phyloP scores from a whole-genome alignment of 2,797 vertebrate species.

The Microchirus variegatus region DNA sequence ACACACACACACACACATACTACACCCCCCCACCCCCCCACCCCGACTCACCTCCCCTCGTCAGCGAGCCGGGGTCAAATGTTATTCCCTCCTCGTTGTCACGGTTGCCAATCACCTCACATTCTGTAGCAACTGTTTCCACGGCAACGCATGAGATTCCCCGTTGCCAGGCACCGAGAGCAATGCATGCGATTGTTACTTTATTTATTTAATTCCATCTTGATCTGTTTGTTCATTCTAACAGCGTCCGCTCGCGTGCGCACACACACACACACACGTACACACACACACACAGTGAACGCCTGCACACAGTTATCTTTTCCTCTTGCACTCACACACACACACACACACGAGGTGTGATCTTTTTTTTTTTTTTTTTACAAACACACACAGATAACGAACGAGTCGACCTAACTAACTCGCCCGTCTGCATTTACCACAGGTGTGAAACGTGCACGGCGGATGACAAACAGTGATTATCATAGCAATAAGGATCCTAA shows the following conservation, averaged over 20 bases:
- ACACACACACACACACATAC: background rate
- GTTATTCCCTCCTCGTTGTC: conserved; percentile 85
- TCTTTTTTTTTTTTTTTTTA: conserved; percentile 5
- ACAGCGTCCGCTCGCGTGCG: conserved; percentile 66
- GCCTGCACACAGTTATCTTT: conserved; percentile 6
- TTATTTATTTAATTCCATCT: conserved; percentile 86
- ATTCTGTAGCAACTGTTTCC: conserved; percentile 88
- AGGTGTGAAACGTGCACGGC: conserved; percentile 72
- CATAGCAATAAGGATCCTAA: conserved; percentile 74
- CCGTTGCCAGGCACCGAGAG: conserved; percentile 86
- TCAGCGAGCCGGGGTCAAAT: conserved; percentile 83
- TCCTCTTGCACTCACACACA: conserved; percentile 13
- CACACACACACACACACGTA: conserved; percentile 34
- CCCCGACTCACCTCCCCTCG: conserved; percentile 54
- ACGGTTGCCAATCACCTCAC: conserved; percentile 85
- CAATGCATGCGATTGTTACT: conserved; percentile 84
- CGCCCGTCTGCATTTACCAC: conserved; percentile 66
- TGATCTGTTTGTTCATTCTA: conserved; percentile 86
- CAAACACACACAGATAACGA: background rate
- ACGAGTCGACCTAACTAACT: conserved; percentile 50
- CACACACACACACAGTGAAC: conserved; percentile 22
- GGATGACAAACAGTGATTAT: conserved; percentile 81
- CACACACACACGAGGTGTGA: conserved; percentile 7
- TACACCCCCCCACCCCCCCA: background rate
- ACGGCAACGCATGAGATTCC: conserved; percentile 84